phyloP scores from a whole-genome alignment of 2,888 invertebrate species.

The Sminthurides aquaticus region DNA sequence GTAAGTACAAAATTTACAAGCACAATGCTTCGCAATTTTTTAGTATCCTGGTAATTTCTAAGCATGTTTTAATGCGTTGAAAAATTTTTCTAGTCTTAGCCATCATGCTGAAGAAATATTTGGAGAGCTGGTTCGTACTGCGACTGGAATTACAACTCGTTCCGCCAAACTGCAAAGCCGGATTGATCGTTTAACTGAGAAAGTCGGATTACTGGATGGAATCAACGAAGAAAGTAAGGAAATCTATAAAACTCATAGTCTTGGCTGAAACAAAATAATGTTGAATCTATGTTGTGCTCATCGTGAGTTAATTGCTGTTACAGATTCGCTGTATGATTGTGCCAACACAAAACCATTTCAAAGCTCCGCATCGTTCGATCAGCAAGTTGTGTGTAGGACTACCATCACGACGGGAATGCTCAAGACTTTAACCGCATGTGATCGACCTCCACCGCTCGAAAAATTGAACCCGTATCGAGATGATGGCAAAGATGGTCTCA shows the following conservation, averaged over 20 bases:
- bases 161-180: constrained; percentile 83
- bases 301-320: background rate
- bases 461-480: constrained; percentile 92
- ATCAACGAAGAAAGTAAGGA: constrained; percentile 86
- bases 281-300: background rate
- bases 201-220: constrained; percentile 92
- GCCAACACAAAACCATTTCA: constrained; percentile 82
- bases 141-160: constrained; percentile 76
- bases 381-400: constrained; percentile 86
- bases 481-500: constrained; percentile 90
- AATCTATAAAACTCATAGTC: background rate
- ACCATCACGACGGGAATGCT: constrained; percentile 94
- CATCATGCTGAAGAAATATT: constrained; percentile 97
- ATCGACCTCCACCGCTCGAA: constrained; percentile 91
- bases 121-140: constrained; percentile 86
- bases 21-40: constrained; percentile 3
- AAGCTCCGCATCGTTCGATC: constrained; percentile 85
- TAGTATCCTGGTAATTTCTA: background rate
- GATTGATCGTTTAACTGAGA: constrained; percentile 86
- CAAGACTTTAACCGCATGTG: constrained; percentile 83
- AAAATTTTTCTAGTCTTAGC: constrained; percentile 60
- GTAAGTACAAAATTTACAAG: constrained; percentile 29
- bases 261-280: background rate
- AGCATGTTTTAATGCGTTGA: background rate
- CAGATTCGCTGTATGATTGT: constrained; percentile 28